Evolutionary conservation across 2,888 invertebrate genomes (phyloP).

Genomic region (Sarcophaga carnaria): DNA sequence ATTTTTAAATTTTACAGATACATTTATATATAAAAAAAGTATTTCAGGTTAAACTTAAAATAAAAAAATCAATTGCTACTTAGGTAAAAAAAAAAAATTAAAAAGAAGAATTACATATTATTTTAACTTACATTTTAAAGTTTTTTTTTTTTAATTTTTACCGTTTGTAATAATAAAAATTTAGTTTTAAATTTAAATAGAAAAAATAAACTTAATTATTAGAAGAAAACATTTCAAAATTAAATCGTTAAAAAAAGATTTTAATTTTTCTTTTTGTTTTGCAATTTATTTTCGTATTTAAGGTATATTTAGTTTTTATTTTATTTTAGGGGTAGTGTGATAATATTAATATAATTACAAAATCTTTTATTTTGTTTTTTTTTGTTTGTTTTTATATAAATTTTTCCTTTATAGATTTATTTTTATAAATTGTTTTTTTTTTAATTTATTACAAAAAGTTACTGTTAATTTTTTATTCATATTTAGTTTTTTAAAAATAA

Average conservation of each 20-base stretch:
- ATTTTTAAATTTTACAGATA: slow-evolving; percentile 47
- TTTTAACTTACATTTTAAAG: not conserved
- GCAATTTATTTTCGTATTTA: slow-evolving; percentile 15
- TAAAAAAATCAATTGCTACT: slow-evolving; percentile 60
- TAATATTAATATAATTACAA: slow-evolving; percentile 68
- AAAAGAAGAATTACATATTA: not conserved
- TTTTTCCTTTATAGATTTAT: slow-evolving; percentile 43
- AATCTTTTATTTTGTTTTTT: slow-evolving; percentile 51
- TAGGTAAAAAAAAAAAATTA: slow-evolving; percentile 60
- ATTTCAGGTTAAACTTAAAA: slow-evolving; percentile 23
- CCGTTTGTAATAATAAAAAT: slow-evolving; percentile 44
- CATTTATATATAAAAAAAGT: slow-evolving; percentile 18
- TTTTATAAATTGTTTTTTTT: slow-evolving; percentile 44
- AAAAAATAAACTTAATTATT: slow-evolving; percentile 38
- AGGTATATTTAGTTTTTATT: slow-evolving; percentile 23
- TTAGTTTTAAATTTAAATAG: slow-evolving; percentile 44
- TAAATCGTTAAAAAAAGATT: not conserved
- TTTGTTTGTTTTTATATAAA: slow-evolving; percentile 47
- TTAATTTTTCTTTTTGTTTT: slow-evolving; percentile 1
- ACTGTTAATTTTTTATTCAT: slow-evolving; percentile 47
- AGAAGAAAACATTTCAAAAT: slow-evolving; percentile 16
- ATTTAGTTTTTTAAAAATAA: slow-evolving; percentile 55
- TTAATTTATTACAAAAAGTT: slow-evolving; percentile 62
- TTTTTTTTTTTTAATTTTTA: slow-evolving; percentile 30
- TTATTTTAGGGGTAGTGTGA: slow-evolving; percentile 54